These are phyloP conservation scores for Cyrtodaria siliqua DNA, from an alignment of 2,888 invertebrate genomes.

Conservation along the genomic window DNA sequence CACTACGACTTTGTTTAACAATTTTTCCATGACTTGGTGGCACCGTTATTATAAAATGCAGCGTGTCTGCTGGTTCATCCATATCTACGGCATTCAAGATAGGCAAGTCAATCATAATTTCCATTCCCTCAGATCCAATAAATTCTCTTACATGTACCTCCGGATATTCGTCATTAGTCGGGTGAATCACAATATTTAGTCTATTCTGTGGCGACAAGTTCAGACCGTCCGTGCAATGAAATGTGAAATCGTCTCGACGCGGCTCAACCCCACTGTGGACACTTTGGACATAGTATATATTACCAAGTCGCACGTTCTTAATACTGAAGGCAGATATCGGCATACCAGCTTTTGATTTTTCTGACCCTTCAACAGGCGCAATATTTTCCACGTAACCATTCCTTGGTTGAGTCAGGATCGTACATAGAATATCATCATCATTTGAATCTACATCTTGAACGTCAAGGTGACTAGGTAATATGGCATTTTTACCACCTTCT, in stretches of 20 bases:
- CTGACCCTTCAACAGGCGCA: slow-evolving; percentile 83
- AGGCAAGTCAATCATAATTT: slow-evolving; percentile 83
- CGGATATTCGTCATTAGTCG: slow-evolving; percentile 85
- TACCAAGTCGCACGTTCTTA: slow-evolving; percentile 76
- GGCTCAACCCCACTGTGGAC: slow-evolving; percentile 85
- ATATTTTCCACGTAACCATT: slow-evolving; percentile 84
- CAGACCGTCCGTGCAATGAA: slow-evolving; percentile 84
- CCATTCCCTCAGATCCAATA: slow-evolving; percentile 85
- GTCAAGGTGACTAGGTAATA: slow-evolving; percentile 78
- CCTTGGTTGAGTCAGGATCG: slow-evolving; percentile 80
- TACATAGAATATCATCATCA: slow-evolving; percentile 81
- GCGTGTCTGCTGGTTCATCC: slow-evolving; percentile 82
- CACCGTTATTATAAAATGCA: slow-evolving; percentile 80
- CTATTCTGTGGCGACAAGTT: slow-evolving; percentile 78
- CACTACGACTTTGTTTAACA: slow-evolving; percentile 79
- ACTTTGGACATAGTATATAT: slow-evolving; percentile 85
- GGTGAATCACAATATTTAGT: slow-evolving; percentile 81
- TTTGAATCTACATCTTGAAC: slow-evolving; percentile 83
- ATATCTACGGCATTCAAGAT: slow-evolving; percentile 83
- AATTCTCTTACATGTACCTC: slow-evolving; percentile 83
- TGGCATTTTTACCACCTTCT: slow-evolving; percentile 81
- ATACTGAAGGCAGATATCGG: slow-evolving; percentile 83
- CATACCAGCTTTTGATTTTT: slow-evolving; percentile 79
- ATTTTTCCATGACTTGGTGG: slow-evolving; percentile 82
- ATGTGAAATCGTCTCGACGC: slow-evolving; percentile 78